Base-by-base conservation (phyloP, 2,797 vertebrate genomes). In the Limosa lapponica region DNA sequence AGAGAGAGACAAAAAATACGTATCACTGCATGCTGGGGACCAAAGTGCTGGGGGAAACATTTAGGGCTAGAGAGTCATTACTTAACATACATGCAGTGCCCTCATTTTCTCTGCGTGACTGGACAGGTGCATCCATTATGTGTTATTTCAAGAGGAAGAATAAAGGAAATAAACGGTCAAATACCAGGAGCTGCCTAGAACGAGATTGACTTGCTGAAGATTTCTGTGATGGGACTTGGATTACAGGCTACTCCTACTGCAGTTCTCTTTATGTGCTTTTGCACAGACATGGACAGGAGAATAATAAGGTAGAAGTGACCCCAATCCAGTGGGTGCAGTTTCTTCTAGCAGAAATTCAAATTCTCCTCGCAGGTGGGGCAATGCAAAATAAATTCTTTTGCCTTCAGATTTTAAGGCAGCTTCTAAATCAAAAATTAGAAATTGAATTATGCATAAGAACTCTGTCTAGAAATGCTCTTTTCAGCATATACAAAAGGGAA, bases 111-210 rank as follows among this genome's bases (percentile, higher is more conserved):
- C 77, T 66, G 86, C 46, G 44, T 58, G 62, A 87, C 87, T 95
- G 72, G 73, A 94, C 91, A 97, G 88, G n/a, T 96, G 78, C 89
- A 93, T 92, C 94, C 93, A 94, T 96, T 96, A 92, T 70, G 77
- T 93, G 79, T 81, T 95, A 95, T 95, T 96, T 97, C 83, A 84
- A 52, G 28, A 82, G 84, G 78, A 95, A 95, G 83, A 85, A 93
- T 58, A 72, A 96, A 96, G 55, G 94, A 95, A 96, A 94, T 86
- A 86, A 96, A 96, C 64, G 90, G 83, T 75, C 91, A 72, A 78
- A 92, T 95, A 84, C 37, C 36, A 87, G 83, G 48, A 86, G 82
- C 71, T 89, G 61, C 34, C 82, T 82, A 78, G 36, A 89, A 92
- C 70, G 61, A 94, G 78, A 44, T 15, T 58, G 80, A 72, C 83